Evolutionary conservation across 2,797 vertebrate species (phyloP), one percentile per base, ranked within the genome.

Genomic region (Parotocinclus haroldoi): DNA sequence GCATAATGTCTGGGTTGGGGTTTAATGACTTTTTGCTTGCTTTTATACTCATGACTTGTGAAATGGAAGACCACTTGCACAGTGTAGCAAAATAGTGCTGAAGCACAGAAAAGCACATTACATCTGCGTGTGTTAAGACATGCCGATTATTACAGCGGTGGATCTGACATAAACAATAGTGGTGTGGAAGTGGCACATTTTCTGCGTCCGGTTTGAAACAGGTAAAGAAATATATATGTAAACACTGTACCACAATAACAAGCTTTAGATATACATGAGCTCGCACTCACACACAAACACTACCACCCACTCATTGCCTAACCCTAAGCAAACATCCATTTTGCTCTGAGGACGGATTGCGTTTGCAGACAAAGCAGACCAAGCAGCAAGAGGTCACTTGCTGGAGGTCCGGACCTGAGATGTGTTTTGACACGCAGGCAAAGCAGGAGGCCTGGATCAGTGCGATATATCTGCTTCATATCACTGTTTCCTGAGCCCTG

Each of bases 341-440:
- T 60, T 70, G 13, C 27, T 27, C 27, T 27, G 27, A 27, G 2
- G 27, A 27, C 2, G 27, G 27, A 27, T 5, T 27, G 27, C 27
- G 27, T 42, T 9, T 18, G 66, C 64, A 76, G 66, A 66, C 61
- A 64, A 76, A 65, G 11, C 14, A 10, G 63, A 11, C 18, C 1
- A 50, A 66, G 50, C 58, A 67, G 66, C 45, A 5, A 44, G 54
- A 63, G 79, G 78, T 71, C 78, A 72, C 69, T 70, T 76, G 65
- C 78, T 71, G 69, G 70, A 77, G 76, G 77, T 80, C 81, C 76
- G 78, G 74, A 80, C 78, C 78, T 80, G 75, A 68, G 71, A 82
- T 76, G 76, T 79, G 82, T 82, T 75, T 57, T 77, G 80, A 79
- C 77, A 80, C 80, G 74, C 78, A 71, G 81, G 80, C 80, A 10